Base-by-base conservation (phyloP, 2,888 invertebrate species). In the Chrysolina americana region DNA sequence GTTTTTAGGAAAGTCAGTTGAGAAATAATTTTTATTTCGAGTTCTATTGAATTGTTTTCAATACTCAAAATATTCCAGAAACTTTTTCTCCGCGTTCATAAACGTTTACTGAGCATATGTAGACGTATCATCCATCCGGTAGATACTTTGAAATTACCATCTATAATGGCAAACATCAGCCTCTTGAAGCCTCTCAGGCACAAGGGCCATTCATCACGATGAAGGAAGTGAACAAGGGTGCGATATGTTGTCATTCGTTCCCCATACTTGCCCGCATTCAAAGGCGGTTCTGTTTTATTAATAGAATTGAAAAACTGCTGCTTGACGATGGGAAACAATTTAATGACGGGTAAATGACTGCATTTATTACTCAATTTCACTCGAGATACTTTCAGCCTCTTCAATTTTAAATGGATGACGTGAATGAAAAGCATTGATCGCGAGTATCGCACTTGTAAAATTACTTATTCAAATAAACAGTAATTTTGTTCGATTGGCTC, bases 151-250 rank as follows among this genome's bases (percentile, higher is more conserved):
- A 28, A 59, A 59, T 59, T 59, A 36, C 10, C 36, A 23, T 17
- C 36, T 11, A 36, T 59, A 59, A 59, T 3, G 36, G 8, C 28
- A 28, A 36, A 23, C 36, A 59, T 15, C 59, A 36, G 59, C 28
- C 59, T 59, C 59, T 59, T 59, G 28, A 59, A 36, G 17, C 41
- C 68, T 41, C 53, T 68, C 41, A 56, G 53, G 56, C 68, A 41
- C 53, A 17, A 68, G 68, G 13, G 21, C 68, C 21, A 68, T 68
- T 68, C 68, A 68, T 53, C 41, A 21, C 68, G 68, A 68, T 68
- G 17, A 68, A 68, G 68, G 68, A 68, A 68, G 56, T 53, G 68
- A 68, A 68, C 53, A 41, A 41, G 41, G 68, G 19, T 47, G 53
- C 41, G 59, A 59, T 59, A 19, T 41, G 53, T 68, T 53, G 36